Conservation (phyloP, 2,888 invertebrate genomes). For the Gandaritis pyraliata region DNA sequence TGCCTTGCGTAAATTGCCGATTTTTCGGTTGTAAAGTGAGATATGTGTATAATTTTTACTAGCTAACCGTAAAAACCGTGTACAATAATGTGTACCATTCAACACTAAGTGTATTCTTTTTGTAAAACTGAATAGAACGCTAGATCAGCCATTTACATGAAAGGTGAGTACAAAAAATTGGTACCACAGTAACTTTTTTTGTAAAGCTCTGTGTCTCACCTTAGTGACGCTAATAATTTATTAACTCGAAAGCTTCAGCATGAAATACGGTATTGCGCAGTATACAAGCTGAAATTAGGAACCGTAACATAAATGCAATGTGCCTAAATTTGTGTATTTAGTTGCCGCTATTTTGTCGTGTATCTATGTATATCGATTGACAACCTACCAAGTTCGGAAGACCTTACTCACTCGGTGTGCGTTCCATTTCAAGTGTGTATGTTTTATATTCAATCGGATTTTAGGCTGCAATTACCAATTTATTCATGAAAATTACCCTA, state of each 20-base stretch:
- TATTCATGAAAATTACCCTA: neutral
- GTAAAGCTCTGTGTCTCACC: constrained; percentile 54
- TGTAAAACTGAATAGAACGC: constrained; percentile 60
- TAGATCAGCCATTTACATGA: constrained; percentile 83
- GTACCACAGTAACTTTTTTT: constrained; percentile 72
- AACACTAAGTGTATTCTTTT: constrained; percentile 57
- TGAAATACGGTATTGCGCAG: constrained; percentile 16
- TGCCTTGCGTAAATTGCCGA: constrained; percentile 81
- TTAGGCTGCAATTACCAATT: constrained; percentile 5
- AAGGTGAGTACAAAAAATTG: constrained; percentile 83
- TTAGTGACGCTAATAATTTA: constrained; percentile 44
- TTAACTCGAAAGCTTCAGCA: constrained; percentile 24
- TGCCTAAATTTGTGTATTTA: constrained; percentile 70
- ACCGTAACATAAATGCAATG: constrained; percentile 55
- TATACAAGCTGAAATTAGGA: constrained; percentile 46
- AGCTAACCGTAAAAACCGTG: constrained; percentile 56
- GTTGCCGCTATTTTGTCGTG: constrained; percentile 77
- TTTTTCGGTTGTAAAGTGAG: constrained; percentile 69
- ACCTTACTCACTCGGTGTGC: constrained; percentile 48
- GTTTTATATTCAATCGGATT: constrained; percentile 35
- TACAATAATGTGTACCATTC: constrained; percentile 69
- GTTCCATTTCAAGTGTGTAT: constrained; percentile 61
- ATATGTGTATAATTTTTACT: constrained; percentile 68
- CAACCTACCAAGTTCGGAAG: constrained; percentile 67
- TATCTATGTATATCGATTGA: constrained; percentile 64